A percentile compares a stretch with the other conserved stretches of the same genome.
phyloP scores from a whole-genome alignment of 1,140 invertebrate genomes.

The Drosophila persimilis region DNA sequence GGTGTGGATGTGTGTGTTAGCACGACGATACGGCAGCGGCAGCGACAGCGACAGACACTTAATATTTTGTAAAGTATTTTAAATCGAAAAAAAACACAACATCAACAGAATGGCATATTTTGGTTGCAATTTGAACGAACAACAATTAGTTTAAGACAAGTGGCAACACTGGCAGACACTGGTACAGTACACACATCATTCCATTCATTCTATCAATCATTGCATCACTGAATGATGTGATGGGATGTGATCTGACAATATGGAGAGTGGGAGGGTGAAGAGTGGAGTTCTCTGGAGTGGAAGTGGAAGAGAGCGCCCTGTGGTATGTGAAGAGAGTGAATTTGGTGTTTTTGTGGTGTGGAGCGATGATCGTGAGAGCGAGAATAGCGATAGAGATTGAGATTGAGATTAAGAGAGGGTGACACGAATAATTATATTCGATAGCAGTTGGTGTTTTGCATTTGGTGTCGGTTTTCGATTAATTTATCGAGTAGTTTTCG shows the following conservation, averaged over 20 bases:
- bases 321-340: neutral
- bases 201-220: slow-evolving; percentile 29
- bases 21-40: slow-evolving; percentile 39
- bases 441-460: slow-evolving; percentile 40
- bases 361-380: slow-evolving; percentile 20
- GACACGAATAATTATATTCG: slow-evolving; percentile 26
- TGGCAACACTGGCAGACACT: slow-evolving; percentile 53
- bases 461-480: slow-evolving; percentile 37
- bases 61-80: slow-evolving; percentile 29
- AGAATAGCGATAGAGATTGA: slow-evolving; percentile 16
- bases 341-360: slow-evolving; percentile 7
- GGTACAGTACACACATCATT: slow-evolving; percentile 31
- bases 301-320: too few species aligned
- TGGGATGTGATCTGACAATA: slow-evolving; percentile 1
- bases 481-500: slow-evolving; percentile 37
- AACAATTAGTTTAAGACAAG: slow-evolving; percentile 56
- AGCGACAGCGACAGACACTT: slow-evolving; percentile 72
- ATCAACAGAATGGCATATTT: slow-evolving; percentile 47
- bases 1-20: slow-evolving; percentile 42
- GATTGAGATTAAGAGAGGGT: slow-evolving; percentile 20
- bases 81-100: slow-evolving; percentile 69
- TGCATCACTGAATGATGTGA: neutral
- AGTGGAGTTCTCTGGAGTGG: neutral
- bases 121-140: slow-evolving; percentile 61
- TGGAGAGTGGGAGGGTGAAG: slow-evolving; percentile 2